Evolutionary conservation across 2,888 invertebrate species (phyloP), one percentile per base, ranked within the genome.

Genomic region (Hedychridium roseum): DNA sequence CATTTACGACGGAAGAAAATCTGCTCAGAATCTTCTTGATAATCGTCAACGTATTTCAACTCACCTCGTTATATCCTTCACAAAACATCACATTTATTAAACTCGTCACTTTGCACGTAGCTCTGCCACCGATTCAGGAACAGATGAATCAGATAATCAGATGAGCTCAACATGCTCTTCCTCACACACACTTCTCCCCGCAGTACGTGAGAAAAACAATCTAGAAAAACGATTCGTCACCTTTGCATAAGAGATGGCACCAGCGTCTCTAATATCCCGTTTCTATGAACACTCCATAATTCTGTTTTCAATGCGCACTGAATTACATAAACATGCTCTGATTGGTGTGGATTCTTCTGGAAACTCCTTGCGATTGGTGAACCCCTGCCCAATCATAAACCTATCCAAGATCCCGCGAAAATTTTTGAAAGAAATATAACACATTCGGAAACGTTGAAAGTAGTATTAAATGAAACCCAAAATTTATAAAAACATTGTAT

Each of bases 71-170:
- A 71, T 73, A 71, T 63, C 74, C 66, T 61, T 70, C 61, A 68
- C 70, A 74, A 78, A 78, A 74, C 78, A 78, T 78, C 73, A 76
- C 78, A 78, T 75, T 69, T 63, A 73, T 68, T 71, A 75, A 69
- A 66, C 58, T 68, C 59, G 44, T 68, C 61, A 70, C 72, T 70
- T 71, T 62, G 68, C 70, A 68, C 65, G 64, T 64, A 70, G 68
- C 68, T 67, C 67, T 70, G 65, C 67, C 70, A 53, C 58, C 48
- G 45, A 52, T 47, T 58, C 48, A 43, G 39, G 59, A 63, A 58
- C 57, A 58, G 54, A 56, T 55, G 58, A 61, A 60, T 54, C 56
- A 60, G 64, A 60, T 66, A 54, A 56, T 54, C 43, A 57, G 57
- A 57, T 61, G 60, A 68, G 57, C 62, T 61, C 66, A 55, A 55